Evolutionary conservation across 2,113 vertebrate genomes (phyloP).

Genomic region (Nothocercus julius): DNA sequence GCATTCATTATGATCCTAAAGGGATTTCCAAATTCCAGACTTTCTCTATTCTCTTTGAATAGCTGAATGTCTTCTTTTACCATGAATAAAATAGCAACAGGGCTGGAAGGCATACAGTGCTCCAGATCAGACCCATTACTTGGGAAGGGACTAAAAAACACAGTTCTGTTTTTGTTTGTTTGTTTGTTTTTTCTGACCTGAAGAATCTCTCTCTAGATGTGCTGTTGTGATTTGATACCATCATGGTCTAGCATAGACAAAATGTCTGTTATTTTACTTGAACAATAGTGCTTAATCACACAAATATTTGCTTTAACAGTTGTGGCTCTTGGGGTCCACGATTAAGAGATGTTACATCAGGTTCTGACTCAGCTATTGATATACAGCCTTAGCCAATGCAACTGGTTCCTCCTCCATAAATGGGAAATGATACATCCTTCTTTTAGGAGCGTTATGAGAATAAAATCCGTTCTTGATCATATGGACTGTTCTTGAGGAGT

Average conservation of each 20-base stretch:
- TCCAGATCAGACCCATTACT: not conserved
- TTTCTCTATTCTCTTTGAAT: not conserved
- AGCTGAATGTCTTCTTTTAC: not conserved
- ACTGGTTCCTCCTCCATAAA: not conserved
- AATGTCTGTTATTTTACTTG: not conserved
- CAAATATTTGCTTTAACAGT: slow-evolving; percentile 26
- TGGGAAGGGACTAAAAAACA: not conserved
- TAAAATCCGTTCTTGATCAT: not conserved
- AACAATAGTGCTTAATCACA: not conserved
- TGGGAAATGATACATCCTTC: not conserved
- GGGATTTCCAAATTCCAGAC: not conserved
- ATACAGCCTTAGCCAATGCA: not conserved
- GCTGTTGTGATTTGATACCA: not conserved
- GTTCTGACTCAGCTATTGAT: not conserved
- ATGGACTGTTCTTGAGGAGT: not conserved
- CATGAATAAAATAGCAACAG: not conserved
- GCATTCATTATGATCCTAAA: not conserved
- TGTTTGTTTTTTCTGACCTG: not conserved
- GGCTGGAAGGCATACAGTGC: not conserved
- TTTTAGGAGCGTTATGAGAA: not conserved
- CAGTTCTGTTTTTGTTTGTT: not conserved
- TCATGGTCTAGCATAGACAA: not conserved
- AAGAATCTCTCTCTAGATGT: not conserved
- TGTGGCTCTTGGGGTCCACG: not conserved
- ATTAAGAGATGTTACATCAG: not conserved